phyloP scores from a whole-genome alignment of 1,140 invertebrate species.

The Hermetia illucens region DNA sequence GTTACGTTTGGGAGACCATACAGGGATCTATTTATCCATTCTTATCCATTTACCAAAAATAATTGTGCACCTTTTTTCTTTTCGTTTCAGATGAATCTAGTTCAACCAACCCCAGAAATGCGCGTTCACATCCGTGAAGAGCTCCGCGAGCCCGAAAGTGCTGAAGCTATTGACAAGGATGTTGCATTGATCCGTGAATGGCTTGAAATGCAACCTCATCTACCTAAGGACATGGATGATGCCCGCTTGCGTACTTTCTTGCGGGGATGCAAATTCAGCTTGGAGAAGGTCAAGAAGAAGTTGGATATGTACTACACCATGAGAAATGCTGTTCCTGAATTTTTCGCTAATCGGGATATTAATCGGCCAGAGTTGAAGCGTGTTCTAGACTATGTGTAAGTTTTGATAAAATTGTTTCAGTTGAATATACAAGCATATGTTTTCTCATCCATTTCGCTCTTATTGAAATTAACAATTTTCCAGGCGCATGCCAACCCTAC shows the following conservation, averaged over 20 bases:
- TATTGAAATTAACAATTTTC: not conserved
- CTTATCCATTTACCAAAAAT: too few species aligned
- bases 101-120: conserved; percentile 58
- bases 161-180: conserved; percentile 44
- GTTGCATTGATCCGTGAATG: conserved; percentile 51
- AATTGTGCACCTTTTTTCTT: too few species aligned
- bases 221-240: conserved; percentile 50
- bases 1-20: too few species aligned
- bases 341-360: conserved; percentile 63
- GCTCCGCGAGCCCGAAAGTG: conserved; percentile 53
- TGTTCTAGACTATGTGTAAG: conserved; percentile 55
- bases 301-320: conserved; percentile 67
- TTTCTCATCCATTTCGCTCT: not conserved
- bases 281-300: conserved; percentile 69
- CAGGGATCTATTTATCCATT: too few species aligned
- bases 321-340: conserved; percentile 66
- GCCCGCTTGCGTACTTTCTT: conserved; percentile 59
- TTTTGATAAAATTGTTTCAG: conserved; percentile 10
- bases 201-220: conserved; percentile 55
- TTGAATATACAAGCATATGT: conserved; percentile 1
- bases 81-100: conserved; percentile 43
- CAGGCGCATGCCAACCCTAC: conserved; percentile 60
- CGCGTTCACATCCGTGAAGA: conserved; percentile 57
- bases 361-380: conserved; percentile 52
- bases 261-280: conserved; percentile 66